Evolutionary conservation across 2,888 invertebrate species (phyloP).

Genomic region (Drosophila yooni): DNA sequence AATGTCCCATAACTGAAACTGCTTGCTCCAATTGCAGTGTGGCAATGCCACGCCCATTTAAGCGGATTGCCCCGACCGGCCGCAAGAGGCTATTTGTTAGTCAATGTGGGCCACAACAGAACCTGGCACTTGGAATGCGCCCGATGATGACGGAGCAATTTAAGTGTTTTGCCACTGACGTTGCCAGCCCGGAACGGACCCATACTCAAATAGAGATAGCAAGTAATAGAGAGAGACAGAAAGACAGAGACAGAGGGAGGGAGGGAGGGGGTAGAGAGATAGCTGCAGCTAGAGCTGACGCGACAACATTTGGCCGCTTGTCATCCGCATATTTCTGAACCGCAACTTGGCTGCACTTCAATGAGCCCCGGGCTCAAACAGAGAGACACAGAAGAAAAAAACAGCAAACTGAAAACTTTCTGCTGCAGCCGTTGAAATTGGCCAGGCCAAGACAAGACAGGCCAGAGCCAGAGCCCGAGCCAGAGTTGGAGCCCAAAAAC

Average conservation of each 20-base stretch:
- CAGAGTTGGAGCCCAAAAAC: conserved; percentile 60
- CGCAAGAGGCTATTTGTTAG: conserved; percentile 27
- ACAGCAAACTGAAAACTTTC: conserved; percentile 58
- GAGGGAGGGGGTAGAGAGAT: neutral
- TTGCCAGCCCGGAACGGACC: conserved; percentile 50
- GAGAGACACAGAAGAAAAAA: conserved; percentile 8
- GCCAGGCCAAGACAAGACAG: conserved; percentile 42
- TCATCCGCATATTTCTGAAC: conserved; percentile 65
- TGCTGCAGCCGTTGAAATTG: conserved; percentile 65
- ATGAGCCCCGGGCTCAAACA: conserved; percentile 38
- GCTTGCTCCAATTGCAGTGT: conserved; percentile 47
- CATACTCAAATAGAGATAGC: conserved; percentile 6
- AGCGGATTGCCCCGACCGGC: conserved; percentile 36
- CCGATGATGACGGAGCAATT: conserved; percentile 55
- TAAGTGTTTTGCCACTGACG: conserved; percentile 36
- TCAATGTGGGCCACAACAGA: conserved; percentile 61
- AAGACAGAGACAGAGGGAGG: neutral
- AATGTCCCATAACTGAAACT: conserved; percentile 40
- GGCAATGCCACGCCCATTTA: conserved; percentile 49
- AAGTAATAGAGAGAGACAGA: neutral
- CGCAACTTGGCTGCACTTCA: conserved; percentile 64
- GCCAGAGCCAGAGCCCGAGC: conserved; percentile 24
- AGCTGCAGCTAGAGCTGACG: conserved; percentile 3
- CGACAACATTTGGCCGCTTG: conserved; percentile 51
- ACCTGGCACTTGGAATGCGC: conserved; percentile 59